phyloP scores from a whole-genome alignment of 2,888 invertebrate species.

The Ophion costatus region DNA sequence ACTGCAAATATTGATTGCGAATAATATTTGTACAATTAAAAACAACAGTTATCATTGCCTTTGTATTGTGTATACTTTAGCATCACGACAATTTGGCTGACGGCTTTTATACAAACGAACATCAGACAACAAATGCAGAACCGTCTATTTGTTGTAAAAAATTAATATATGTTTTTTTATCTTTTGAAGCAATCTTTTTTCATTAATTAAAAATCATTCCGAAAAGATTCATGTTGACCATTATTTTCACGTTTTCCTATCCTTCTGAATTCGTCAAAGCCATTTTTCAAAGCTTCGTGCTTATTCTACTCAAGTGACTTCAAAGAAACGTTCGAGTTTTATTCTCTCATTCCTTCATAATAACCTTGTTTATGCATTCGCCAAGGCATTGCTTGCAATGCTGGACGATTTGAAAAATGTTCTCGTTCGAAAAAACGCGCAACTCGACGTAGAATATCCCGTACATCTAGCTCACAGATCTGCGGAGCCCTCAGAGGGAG shows the following conservation, averaged over 20 bases:
- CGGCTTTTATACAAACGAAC: background rate
- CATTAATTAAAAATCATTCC: background rate
- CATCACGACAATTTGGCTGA: background rate
- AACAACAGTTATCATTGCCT: background rate
- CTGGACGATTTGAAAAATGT: background rate
- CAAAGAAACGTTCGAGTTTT: background rate
- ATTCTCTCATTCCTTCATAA: background rate
- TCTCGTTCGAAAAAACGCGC: background rate
- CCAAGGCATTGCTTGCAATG: background rate
- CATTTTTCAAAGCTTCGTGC: background rate
- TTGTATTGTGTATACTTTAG: background rate
- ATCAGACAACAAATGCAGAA: background rate
- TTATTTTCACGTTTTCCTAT: background rate
- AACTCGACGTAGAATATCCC: background rate
- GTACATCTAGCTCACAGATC: constrained; percentile 8
- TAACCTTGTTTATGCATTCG: background rate
- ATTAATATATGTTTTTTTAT: background rate
- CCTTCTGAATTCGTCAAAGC: background rate
- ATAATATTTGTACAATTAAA: background rate
- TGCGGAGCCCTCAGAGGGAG: constrained; percentile 28
- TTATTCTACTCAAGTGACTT: background rate
- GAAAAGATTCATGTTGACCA: background rate
- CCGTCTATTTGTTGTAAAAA: background rate
- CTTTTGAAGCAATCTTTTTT: background rate
- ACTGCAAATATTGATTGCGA: background rate